These are phyloP conservation scores for Drosophila carrolli DNA, from an alignment of 1,140 invertebrate genomes.

Conservation along the genomic window DNA sequence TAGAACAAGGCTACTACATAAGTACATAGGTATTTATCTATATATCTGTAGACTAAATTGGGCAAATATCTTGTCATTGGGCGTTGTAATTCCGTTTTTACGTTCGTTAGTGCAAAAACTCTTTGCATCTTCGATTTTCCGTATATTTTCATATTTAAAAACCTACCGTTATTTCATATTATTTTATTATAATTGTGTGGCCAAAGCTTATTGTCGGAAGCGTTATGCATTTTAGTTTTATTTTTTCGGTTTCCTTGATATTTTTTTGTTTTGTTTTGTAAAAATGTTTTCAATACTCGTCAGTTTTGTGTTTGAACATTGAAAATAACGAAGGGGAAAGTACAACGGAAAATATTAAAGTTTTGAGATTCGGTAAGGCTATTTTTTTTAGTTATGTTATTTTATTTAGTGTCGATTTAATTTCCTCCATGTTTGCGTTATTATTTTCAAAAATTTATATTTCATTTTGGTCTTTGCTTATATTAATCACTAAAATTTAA, in stretches of 20 bases:
- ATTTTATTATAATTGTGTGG: slow-evolving; percentile 58
- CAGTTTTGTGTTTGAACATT: slow-evolving; percentile 15
- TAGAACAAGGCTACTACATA: slow-evolving; percentile 56
- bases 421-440: slow-evolving; percentile 16
- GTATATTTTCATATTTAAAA: slow-evolving; percentile 12
- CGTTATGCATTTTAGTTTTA: slow-evolving; percentile 69
- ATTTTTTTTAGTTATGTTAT: slow-evolving; percentile 27
- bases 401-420: slow-evolving; percentile 17
- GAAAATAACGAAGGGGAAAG: slow-evolving; percentile 22
- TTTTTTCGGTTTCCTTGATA: slow-evolving; percentile 29
- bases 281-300: slow-evolving; percentile 39
- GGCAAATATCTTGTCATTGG: slow-evolving; percentile 45
- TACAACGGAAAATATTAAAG: slow-evolving; percentile 19
- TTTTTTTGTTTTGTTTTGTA: slow-evolving; percentile 30
- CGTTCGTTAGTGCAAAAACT: slow-evolving; percentile 61
- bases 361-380: slow-evolving; percentile 44
- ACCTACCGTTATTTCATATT: slow-evolving; percentile 30
- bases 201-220: slow-evolving; percentile 82
- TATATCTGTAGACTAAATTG: slow-evolving; percentile 57
- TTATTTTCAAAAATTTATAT: slow-evolving; percentile 51
- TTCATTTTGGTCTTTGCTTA: slow-evolving; percentile 70
- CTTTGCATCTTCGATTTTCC: slow-evolving; percentile 14
- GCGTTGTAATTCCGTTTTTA: slow-evolving; percentile 27
- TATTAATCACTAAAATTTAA: slow-evolving; percentile 60
- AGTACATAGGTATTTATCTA: slow-evolving; percentile 38